Conservation (phyloP, 2,888 invertebrate species). For the Pterobdella sp. region DNA sequence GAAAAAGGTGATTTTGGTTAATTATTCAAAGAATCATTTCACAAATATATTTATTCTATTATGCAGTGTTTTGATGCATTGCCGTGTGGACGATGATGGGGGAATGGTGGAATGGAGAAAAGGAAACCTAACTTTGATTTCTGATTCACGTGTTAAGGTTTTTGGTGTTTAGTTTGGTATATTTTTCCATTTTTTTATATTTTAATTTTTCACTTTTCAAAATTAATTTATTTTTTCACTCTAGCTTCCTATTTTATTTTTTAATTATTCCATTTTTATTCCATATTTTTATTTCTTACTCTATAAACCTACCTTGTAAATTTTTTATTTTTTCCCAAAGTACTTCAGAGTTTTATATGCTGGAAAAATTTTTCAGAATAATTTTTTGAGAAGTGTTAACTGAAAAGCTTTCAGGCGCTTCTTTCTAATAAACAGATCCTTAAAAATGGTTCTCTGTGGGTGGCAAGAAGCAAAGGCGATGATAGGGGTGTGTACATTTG, state of each 20-base stretch:
- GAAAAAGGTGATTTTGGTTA: constrained; percentile 4
- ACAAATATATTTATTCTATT: too few relatives aligned
- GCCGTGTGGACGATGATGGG: background rate
- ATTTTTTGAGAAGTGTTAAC: too few relatives aligned
- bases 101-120: constrained; percentile 9
- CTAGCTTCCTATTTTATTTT: background rate
- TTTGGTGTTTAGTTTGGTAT: background rate
- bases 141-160: constrained; percentile 21
- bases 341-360: constrained; percentile 3
- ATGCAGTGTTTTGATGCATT: constrained; percentile 20
- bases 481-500: constrained; percentile 20
- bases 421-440: background rate
- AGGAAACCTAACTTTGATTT: background rate
- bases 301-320: background rate
- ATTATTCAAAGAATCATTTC: too few relatives aligned
- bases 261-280: background rate
- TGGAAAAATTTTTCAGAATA: background rate
- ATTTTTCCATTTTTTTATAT: too few relatives aligned
- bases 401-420: too few relatives aligned
- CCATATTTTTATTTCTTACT: background rate
- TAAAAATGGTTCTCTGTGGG: constrained; percentile 13
- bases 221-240: background rate
- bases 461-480: background rate
- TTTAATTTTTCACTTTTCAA: too few relatives aligned
- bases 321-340: too few relatives aligned